phyloP scores from a whole-genome alignment of 2,888 invertebrate species.

The Epistrophella euchroma region DNA sequence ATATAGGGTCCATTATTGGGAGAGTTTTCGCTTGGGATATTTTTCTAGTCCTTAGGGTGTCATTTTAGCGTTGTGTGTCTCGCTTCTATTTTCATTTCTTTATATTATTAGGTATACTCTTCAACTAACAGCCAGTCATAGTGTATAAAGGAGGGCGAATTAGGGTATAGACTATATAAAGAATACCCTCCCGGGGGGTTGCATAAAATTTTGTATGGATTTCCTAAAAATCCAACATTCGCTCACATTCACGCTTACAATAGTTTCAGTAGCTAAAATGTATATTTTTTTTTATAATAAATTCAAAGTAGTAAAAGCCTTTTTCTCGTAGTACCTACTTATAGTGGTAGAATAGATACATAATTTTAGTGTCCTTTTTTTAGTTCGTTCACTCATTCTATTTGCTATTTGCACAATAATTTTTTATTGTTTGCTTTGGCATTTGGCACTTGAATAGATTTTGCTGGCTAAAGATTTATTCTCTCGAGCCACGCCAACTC shows the following conservation, averaged over 20 bases:
- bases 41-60: constrained; percentile 59
- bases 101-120: constrained; percentile 27
- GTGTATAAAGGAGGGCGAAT: background rate
- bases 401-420: constrained; percentile 75
- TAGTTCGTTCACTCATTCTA: constrained; percentile 55
- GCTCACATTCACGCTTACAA: background rate
- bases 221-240: constrained; percentile 28
- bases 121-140: background rate
- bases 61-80: constrained; percentile 32
- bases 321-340: background rate
- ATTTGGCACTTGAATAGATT: constrained; percentile 76
- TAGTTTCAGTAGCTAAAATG: constrained; percentile 36
- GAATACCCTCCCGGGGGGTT: background rate
- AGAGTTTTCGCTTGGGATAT: constrained; percentile 32
- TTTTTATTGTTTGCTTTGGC: constrained; percentile 75
- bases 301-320: constrained; percentile 70
- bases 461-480: constrained; percentile 70
- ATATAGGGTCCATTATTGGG: constrained; percentile 20
- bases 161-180: background rate
- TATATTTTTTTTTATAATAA: constrained; percentile 56
- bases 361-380: constrained; percentile 32
- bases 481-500: constrained; percentile 37
- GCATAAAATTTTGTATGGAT: constrained; percentile 62
- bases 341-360: background rate
- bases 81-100: constrained; percentile 31